Base-by-base conservation (phyloP, 2,888 invertebrate genomes). In the Microctonus brassicae region DNA sequence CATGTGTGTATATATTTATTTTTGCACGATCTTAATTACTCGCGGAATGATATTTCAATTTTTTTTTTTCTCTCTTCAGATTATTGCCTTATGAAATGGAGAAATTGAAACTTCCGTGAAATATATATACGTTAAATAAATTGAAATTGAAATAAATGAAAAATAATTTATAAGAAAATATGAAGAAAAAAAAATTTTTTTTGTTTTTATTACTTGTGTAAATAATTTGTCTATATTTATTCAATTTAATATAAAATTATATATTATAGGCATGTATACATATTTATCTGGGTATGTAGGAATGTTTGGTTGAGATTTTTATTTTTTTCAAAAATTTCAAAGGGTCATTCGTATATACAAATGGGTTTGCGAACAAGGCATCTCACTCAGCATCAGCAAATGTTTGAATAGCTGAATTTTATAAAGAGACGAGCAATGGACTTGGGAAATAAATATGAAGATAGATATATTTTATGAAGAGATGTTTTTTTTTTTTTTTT, bases 371-470 rank as follows among this genome's bases (percentile, higher is more conserved):
- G 77, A 78, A 83, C 82, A 81, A 74, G 78, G 81, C 78, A 81
- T 79, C 81, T 79, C 79, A 83, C 82, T 83, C 81, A 80, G 78
- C 70, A 74, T 81, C 39, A 79, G 80, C 78, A 81, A 83, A 83
- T 83, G 82, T 82, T 78, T 82, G 77, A 78, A 76, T 78, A 80
- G 79, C 71, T 71, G 73, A 68, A 61, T 69, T 69, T 66, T 34
- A 60, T 60, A 34, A 34, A 57, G 57, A 57, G 57, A 17, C 34
- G 34, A n/a, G 57, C 57, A 57, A 29, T 29, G 29, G n/a, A 17
- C 29, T 57, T 47, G 7, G 17, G 20, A 47, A 47, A 47, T 47
- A n/a, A 47, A 47, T 20, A 17, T 17, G n/a, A n/a, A n/a, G 7
- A n/a, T 17, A 17, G 47, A 36, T 47, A 47, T 29, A n/a, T 47